Conservation (phyloP, 2,888 invertebrate genomes). For the Eupithecia pulchellata region DNA sequence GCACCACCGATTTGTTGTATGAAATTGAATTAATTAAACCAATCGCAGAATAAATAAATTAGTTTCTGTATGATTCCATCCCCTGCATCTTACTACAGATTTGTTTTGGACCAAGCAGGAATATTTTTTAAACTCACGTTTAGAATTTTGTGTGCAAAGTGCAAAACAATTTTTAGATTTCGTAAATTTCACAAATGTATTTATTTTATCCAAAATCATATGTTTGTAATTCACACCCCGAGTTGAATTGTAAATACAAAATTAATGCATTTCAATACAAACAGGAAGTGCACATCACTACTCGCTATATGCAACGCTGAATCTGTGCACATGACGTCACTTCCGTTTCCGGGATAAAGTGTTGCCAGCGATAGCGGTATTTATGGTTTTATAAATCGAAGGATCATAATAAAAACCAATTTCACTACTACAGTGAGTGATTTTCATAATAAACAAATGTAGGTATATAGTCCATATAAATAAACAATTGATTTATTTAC, state of each 20-base stretch:
- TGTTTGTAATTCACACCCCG: not conserved
- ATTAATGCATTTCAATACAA: not conserved
- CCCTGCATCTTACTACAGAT: no score
- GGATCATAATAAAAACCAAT: not conserved
- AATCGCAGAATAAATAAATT: no score
- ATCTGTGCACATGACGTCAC: slow-evolving; percentile 18
- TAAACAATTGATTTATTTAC: no score
- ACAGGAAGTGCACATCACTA: not conserved
- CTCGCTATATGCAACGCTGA: slow-evolving; percentile 1
- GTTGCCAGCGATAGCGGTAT: slow-evolving; percentile 18
- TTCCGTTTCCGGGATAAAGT: slow-evolving; percentile 21
- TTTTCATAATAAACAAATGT: not conserved
- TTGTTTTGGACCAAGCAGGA: no score
- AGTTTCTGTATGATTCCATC: no score
- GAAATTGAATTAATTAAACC: no score
- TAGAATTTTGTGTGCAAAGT: no score
- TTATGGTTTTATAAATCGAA: not conserved
- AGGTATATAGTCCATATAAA: not conserved
- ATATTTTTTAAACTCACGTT: no score
- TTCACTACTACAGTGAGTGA: not conserved
- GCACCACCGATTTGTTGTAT: no score
- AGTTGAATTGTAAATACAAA: not conserved
- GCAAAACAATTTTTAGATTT: no score
- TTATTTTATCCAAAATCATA: no score
- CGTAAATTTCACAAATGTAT: no score